Evolutionary conservation across 1,140 invertebrate genomes (phyloP), one percentile per base, ranked within the genome.

Genomic region (Tetragonula clypearis): DNA sequence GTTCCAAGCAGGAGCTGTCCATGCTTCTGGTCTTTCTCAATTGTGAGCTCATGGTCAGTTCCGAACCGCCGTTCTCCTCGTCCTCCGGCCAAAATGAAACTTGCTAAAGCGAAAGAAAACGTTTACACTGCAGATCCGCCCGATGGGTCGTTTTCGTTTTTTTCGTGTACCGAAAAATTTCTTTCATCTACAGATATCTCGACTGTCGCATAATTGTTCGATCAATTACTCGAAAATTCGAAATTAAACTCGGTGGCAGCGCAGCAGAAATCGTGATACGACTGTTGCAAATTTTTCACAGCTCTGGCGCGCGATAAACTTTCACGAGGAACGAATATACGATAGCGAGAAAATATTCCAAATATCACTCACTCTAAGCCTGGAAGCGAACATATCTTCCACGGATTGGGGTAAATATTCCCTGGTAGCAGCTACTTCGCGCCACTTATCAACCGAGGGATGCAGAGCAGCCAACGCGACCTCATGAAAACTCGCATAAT

Each of bases 401-500:
- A 98, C 97, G 79, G 97, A 96, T 90, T 97, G 97, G 19, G 97
- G 98, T 68, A 98, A 95, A 92, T 96, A 97, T 95, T 99, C 98
- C 89, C 98, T 95, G 65, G 97, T 98, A 90, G 97, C 96, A 30
- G 98, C 98, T 60, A 98, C 96, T 93, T 98, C 98, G 88, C 97
- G 96, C 98, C 98, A 98, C 93, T 98, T 97, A 91, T 98, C 97
- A 77, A 98, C 95, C 89, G 97, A 97, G 87, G 96, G 96, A 94
- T 97, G 97, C 92, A 98, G 97, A 68, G 97, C 96, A 26, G 96
- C 96, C 65, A 97, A 96, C 79, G 97, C 98, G 84, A 97, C 96
- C 86, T 96, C 96, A 94, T 99, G 98, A 95, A 98, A 98, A 82
- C 97, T 97, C 86, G 98, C 96, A 96, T 98, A 98, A 94, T 99